phyloP scores from a whole-genome alignment of 2,888 invertebrate genomes.

The Xylocampa areola region DNA sequence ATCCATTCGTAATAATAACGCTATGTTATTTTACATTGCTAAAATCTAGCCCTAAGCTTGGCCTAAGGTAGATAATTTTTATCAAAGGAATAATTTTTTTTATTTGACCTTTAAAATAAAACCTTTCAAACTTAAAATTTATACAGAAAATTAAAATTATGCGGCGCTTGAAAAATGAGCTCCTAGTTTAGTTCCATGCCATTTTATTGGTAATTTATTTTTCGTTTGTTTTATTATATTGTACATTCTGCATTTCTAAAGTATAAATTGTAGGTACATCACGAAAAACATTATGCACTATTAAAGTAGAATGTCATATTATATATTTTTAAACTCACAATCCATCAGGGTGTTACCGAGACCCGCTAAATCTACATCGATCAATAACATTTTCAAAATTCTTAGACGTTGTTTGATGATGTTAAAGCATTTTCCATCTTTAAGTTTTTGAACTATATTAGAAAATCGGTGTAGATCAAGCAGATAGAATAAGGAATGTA shows the following conservation, averaged over 20 bases:
- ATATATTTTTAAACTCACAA: constrained; percentile 56
- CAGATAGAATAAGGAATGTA: constrained; percentile 70
- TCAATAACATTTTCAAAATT: constrained; percentile 1
- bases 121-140: too few relatives aligned
- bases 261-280: neutral
- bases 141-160: too few relatives aligned
- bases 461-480: constrained; percentile 51
- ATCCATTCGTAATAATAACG: too few relatives aligned
- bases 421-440: too few relatives aligned
- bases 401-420: too few relatives aligned
- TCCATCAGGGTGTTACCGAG: constrained; percentile 31
- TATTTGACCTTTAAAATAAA: too few relatives aligned
- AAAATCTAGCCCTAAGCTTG: too few relatives aligned
- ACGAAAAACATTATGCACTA: constrained; percentile 30
- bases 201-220: neutral
- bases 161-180: too few relatives aligned
- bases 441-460: neutral
- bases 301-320: constrained; percentile 37
- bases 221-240: neutral
- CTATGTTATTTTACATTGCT: too few relatives aligned
- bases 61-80: too few relatives aligned
- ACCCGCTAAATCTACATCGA: constrained; percentile 17
- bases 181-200: too few relatives aligned
- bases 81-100: too few relatives aligned
- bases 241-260: neutral